These are phyloP conservation scores for Saimiri boliviensis DNA, from an alignment of 2,113 vertebrate genomes.

Conservation along the genomic window DNA sequence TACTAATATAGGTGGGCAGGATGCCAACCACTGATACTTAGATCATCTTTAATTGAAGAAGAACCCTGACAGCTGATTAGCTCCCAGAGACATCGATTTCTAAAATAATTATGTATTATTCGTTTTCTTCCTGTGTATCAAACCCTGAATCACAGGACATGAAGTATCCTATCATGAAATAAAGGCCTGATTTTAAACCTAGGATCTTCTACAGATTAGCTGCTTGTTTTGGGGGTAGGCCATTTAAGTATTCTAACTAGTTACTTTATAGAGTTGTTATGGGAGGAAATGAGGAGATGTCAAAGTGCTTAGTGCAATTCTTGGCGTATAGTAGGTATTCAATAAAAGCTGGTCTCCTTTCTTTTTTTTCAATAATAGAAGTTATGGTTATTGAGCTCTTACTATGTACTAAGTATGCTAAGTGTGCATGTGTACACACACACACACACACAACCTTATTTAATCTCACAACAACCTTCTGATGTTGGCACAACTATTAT, in stretches of 20 bases:
- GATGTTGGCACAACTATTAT: neutral
- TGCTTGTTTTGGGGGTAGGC: neutral
- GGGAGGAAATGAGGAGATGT: neutral
- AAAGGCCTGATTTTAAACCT: conserved; percentile 12
- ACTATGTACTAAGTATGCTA: neutral
- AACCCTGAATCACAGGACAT: neutral
- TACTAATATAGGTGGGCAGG: neutral
- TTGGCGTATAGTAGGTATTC: neutral
- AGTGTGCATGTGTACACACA: neutral
- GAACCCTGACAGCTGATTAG: neutral
- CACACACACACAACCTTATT: neutral
- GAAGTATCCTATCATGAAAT: neutral
- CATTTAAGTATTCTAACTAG: neutral
- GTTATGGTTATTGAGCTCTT: neutral
- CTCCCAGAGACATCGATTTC: neutral
- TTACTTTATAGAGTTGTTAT: neutral
- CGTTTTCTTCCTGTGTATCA: neutral
- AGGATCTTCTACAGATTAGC: neutral
- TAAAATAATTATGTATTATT: neutral
- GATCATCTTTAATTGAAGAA: neutral
- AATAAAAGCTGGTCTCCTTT: neutral
- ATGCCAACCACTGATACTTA: neutral
- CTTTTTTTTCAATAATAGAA: neutral
- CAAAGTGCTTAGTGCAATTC: neutral
- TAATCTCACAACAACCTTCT: neutral